These are phyloP conservation scores for Eupithecia pulchellata DNA, from an alignment of 2,888 invertebrate genomes.

Conservation along the genomic window DNA sequence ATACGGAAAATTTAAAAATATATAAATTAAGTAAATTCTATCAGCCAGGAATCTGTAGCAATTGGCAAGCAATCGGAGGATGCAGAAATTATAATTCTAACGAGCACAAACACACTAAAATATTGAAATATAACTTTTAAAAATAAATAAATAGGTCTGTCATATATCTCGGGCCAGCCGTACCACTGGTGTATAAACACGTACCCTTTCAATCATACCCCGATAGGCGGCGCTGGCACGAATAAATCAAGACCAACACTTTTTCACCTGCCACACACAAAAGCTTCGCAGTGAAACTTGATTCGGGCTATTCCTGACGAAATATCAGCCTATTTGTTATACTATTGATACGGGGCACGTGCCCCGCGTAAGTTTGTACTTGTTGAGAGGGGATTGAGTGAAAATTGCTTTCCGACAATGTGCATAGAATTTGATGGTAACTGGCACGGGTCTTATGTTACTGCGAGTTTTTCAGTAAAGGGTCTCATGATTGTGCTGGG, in stretches of 20 bases:
- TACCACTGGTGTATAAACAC: conserved; percentile 77
- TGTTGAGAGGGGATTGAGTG: conserved; percentile 83
- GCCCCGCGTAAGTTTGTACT: conserved; percentile 82
- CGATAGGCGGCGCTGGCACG: conserved; percentile 82
- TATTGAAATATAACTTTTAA: conserved; percentile 49
- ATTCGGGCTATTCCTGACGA: conserved; percentile 85
- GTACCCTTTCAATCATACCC: conserved; percentile 82
- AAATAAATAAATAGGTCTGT: conserved; percentile 67
- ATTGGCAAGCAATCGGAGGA: no score
- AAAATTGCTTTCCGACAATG: conserved; percentile 81
- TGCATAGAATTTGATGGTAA: conserved; percentile 80
- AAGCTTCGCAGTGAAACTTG: conserved; percentile 83
- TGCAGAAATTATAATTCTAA: background rate
- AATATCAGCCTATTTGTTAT: conserved; percentile 85
- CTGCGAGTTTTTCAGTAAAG: conserved; percentile 45
- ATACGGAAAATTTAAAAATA: no score
- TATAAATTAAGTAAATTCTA: no score
- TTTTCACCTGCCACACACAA: conserved; percentile 86
- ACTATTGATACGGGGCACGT: conserved; percentile 84
- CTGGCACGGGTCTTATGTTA: conserved; percentile 54
- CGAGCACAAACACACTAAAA: background rate
- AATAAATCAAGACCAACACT: conserved; percentile 84
- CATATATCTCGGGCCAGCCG: conserved; percentile 79
- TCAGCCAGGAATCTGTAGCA: no score
- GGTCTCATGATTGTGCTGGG: conserved; percentile 44